phyloP scores from a whole-genome alignment of 2,113 vertebrate genomes.

The Notechis scutatus region DNA sequence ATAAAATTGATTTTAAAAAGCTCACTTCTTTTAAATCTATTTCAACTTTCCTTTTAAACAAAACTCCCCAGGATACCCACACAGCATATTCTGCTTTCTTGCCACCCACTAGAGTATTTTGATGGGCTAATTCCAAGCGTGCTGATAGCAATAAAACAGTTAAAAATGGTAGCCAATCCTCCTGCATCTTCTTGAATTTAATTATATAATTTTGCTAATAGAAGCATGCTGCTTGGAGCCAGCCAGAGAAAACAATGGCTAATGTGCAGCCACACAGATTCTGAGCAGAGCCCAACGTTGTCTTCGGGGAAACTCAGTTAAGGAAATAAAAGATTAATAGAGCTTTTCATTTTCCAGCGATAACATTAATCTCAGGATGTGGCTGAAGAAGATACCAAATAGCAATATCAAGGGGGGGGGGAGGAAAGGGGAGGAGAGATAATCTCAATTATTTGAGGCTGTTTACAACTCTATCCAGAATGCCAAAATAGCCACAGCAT shows the following conservation, averaged over 20 bases:
- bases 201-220: slow-evolving; percentile 19
- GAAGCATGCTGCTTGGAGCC: neutral
- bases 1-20: neutral
- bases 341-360: slow-evolving; percentile 8
- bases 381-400: neutral
- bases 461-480: neutral
- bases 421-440: neutral
- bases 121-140: neutral
- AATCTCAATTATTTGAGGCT: neutral
- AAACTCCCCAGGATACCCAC: neutral
- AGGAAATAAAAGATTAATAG: slow-evolving; percentile 27
- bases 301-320: slow-evolving; percentile 1
- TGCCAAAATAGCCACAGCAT: neutral
- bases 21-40: neutral
- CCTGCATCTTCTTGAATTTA: neutral
- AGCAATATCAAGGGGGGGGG: neutral
- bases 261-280: neutral
- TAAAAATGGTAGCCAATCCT: neutral
- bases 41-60: neutral
- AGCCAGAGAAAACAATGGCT: neutral
- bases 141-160: neutral
- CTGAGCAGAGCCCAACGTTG: neutral
- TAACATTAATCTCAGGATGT: slow-evolving; percentile 5
- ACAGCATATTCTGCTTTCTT: neutral
- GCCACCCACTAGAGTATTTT: neutral